Base-by-base conservation (phyloP, 2,888 invertebrate species). In the Cosmia trapezina region DNA sequence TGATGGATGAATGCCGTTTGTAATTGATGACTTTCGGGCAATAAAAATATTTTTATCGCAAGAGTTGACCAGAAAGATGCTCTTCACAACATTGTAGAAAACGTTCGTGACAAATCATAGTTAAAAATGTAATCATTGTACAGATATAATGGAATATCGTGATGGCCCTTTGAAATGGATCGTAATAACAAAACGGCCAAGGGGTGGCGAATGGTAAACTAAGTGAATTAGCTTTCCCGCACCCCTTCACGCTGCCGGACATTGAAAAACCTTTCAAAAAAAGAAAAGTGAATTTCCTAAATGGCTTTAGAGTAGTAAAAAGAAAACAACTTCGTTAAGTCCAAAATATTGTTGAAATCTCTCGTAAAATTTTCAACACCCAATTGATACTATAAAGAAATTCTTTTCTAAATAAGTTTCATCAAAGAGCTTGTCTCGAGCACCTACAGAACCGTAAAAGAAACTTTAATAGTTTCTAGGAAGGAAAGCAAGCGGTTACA, bases 391-490 rank as follows among this genome's bases (percentile, higher is more conserved):
- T 61, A 37, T 37, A 73, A 72, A 77, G 63, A 65, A 74, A 80
- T 67, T 69, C 65, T 79, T 73, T 77, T 75, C 61, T 47, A 64
- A 71, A 78, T 69, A 56, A 60, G 61, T 64, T 80, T 82, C 72
- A 84, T 87, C 83, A 87, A 84, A 83, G 86, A 67, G 80, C 19
- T 76, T 43, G 70, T 72, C 62, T 76, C 47, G 45, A 76, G 71
- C 71, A 72, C 78, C 68, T 78, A 75, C 71, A 76, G 73, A 75
- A 73, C 69, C 75, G 78, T 81, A 76, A 78, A 86, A 83, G 86
- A 87, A 87, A 86, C 85, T 88, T 85, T 37, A 85, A 89, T 85
- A 84, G 89, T 88, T 91, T 90, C 91, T 87, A 80, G 82, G 89
- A 91, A 92, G 81, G 80, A 82, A 83, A 85, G 81, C 85, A 76